These are phyloP conservation scores for Leptobrachium ailaonicum DNA, from an alignment of 2,113 vertebrate genomes.

Conservation along the genomic window DNA sequence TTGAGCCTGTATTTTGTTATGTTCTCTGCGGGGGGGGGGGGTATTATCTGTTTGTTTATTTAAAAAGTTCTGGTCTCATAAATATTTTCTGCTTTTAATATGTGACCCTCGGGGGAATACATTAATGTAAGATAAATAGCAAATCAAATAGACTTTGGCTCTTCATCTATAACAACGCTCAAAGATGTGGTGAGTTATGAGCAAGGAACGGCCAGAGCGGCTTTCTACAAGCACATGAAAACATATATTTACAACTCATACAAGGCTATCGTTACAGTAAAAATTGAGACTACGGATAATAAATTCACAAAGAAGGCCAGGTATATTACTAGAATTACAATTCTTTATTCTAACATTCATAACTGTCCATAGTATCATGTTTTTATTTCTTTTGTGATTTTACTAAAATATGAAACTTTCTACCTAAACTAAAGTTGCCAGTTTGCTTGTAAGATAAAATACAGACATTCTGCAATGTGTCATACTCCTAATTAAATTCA, in stretches of 20 bases:
- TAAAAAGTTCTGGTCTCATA: not conserved
- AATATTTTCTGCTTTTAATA: constrained; percentile 7
- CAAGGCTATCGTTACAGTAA: not conserved
- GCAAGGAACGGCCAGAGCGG: not conserved
- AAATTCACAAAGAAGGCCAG: not conserved
- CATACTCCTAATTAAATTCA: not conserved
- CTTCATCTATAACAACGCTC: not conserved
- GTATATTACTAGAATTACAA: not conserved
- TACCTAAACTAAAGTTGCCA: no score
- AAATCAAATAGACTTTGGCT: not conserved
- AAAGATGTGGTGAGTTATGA: not conserved
- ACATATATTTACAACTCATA: constrained; percentile 3
- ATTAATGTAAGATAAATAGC: constrained; percentile 18
- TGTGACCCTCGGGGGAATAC: constrained; percentile 8
- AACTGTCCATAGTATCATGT: no score
- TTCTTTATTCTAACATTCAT: not conserved
- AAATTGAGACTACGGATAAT: not conserved
- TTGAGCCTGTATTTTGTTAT: not conserved
- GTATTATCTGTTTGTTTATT: no score
- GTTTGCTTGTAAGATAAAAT: no score
- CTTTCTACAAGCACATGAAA: not conserved
- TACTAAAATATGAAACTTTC: no score
- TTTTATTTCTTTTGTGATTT: no score
- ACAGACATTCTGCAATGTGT: no score
- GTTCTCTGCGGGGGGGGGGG: not conserved